A percentile compares a stretch with the other conserved stretches of the same genome.
Conservation (phyloP, 2,797 vertebrate species). For the Cichlasoma orientale region DNA sequence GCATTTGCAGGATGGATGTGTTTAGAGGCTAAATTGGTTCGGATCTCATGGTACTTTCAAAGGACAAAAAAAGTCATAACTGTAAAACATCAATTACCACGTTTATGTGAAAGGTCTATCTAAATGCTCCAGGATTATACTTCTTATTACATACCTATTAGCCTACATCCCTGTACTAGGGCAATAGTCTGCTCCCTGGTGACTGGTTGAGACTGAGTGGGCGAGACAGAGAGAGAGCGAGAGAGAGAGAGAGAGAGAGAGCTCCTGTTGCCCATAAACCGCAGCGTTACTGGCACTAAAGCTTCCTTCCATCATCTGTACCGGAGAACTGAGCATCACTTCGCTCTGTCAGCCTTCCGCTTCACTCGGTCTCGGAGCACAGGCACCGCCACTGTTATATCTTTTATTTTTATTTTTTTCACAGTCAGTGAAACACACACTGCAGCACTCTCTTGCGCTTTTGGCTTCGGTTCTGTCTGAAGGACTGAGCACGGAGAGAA, state of each 20-base stretch:
- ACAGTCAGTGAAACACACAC: not conserved
- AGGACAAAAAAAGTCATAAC: not conserved
- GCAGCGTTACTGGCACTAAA: conserved; percentile 49
- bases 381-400: not conserved
- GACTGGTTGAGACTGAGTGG: conserved; percentile 65
- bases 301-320: conserved; percentile 52
- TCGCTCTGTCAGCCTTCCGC: conserved; percentile 3
- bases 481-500: conserved; percentile 24
- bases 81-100: conserved; percentile 36
- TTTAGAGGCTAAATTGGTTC: not conserved
- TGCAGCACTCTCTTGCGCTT: not conserved
- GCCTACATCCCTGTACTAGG: conserved; percentile 60
- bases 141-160: conserved; percentile 61
- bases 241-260: not conserved
- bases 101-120: not conserved
- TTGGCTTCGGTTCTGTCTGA: not conserved
- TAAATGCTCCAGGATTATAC: conserved; percentile 36
- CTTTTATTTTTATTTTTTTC: not conserved
- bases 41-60: not conserved
- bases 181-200: conserved; percentile 61
- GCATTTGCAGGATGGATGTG: not conserved
- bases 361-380: conserved; percentile 23
- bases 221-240: conserved; percentile 48
- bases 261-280: conserved; percentile 63
- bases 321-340: conserved; percentile 49